A percentile compares a stretch with the other conserved stretches of the same genome.
These are phyloP conservation scores for Amphiduros pacificus DNA, from an alignment of 2,888 invertebrate genomes.

Conservation along the genomic window DNA sequence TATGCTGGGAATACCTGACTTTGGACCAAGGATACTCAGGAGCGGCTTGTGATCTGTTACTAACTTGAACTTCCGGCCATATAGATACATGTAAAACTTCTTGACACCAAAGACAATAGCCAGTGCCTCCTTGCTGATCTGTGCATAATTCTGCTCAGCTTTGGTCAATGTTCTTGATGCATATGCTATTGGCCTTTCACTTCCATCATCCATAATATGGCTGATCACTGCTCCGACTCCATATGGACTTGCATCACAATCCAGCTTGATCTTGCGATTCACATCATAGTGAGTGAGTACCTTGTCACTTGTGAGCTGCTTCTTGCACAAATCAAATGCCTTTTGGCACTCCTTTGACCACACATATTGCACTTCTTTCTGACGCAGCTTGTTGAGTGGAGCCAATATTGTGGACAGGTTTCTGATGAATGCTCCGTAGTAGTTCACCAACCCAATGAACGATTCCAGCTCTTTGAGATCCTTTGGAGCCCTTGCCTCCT, in stretches of 20 bases:
- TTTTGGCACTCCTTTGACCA: not conserved
- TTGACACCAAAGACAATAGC: constrained; percentile 55
- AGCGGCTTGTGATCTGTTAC: constrained; percentile 58
- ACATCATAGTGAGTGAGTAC: constrained; percentile 45
- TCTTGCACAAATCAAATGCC: constrained; percentile 20
- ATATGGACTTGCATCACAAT: constrained; percentile 50
- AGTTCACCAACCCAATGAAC: not conserved
- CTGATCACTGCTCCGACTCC: constrained; percentile 49
- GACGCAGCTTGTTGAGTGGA: not conserved
- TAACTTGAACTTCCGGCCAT: constrained; percentile 56
- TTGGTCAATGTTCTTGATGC: constrained; percentile 56
- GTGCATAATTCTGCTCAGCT: constrained; percentile 53
- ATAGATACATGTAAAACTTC: constrained; percentile 57
- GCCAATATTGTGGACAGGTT: not conserved
- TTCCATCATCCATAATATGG: constrained; percentile 38
- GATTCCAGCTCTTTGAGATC: not conserved
- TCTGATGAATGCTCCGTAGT: not conserved
- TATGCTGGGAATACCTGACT: constrained; percentile 38
- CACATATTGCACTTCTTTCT: not conserved
- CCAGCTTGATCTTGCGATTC: constrained; percentile 36
- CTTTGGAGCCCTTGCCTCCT: not conserved
- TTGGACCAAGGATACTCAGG: constrained; percentile 49
- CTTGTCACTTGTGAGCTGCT: constrained; percentile 20
- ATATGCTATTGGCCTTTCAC: constrained; percentile 57
- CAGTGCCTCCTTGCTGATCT: constrained; percentile 55